phyloP scores from a whole-genome alignment of 92 coral and sea anemone genomes.

The Diadumene lineata region DNA sequence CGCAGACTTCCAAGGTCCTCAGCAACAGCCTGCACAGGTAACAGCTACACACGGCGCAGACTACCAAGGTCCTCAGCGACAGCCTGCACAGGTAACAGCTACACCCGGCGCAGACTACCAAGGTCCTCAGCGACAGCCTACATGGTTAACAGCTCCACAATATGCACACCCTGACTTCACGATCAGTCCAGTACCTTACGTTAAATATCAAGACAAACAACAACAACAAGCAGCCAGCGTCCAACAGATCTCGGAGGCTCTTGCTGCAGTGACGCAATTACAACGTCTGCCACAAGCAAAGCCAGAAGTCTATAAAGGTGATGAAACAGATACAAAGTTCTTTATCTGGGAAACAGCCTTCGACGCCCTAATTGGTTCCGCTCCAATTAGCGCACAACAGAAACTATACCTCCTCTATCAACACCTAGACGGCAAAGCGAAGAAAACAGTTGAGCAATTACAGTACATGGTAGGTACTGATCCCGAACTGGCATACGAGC shows the following conservation, averaged over 20 bases:
- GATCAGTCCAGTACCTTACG: too few relatives aligned
- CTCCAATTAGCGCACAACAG: constrained; percentile 43
- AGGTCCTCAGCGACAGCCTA: too few relatives aligned
- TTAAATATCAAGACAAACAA: too few relatives aligned
- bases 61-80: too few relatives aligned
- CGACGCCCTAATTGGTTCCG: constrained; percentile 53
- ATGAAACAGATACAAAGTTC: constrained; percentile 55
- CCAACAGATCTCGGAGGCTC: constrained; percentile 47
- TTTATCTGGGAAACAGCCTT: constrained; percentile 69
- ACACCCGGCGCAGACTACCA: too few relatives aligned
- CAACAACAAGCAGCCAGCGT: constrained; percentile 20
- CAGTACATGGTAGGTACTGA: constrained; percentile 49
- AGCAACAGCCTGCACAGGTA: too few relatives aligned
- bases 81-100: too few relatives aligned
- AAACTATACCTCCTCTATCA: constrained; percentile 66
- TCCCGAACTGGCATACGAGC: constrained; percentile 43
- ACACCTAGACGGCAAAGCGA: constrained; percentile 68
- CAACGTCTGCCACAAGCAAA: constrained; percentile 70
- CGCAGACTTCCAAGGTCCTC: too few relatives aligned
- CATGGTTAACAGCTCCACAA: too few relatives aligned
- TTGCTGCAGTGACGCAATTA: constrained; percentile 54
- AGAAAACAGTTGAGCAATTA: constrained; percentile 52
- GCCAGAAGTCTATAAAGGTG: constrained; percentile 54
- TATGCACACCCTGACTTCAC: too few relatives aligned
- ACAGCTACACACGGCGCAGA: too few relatives aligned